Base-by-base conservation (phyloP, 2,113 vertebrate genomes). In the Gasterosteus aculeatus region DNA sequence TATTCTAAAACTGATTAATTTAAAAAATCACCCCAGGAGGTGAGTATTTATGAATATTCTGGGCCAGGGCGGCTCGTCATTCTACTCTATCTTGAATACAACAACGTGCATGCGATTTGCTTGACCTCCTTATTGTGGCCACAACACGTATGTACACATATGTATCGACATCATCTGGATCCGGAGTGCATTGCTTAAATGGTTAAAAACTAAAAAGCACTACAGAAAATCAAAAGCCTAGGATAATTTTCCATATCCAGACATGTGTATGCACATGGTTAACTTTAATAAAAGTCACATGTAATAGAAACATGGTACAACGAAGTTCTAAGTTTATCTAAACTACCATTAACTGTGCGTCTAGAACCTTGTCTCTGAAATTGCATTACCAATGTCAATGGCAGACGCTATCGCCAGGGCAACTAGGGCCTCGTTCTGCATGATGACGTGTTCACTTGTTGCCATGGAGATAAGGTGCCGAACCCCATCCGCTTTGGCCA, bases 371-470 rank as follows among this genome's bases (percentile, higher is more conserved):
- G 14, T 58, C 0, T 57, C 7, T 19, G 3, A 67, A 72, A 73
- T 7, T 44, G 49, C 49, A 35, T 72, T 93, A 97, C 96, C 95
- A 53, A 96, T 93, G 77, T 95, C 89, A 1, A 95, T 93, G 42
- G 95, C 91, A 54, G 95, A 95, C 16, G 95, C 95, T 66, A 96
- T 95, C 22, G 95, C 93, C 91, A 97, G 80, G 44, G 96, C 95
- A 19, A 94, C 93, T 78, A 97, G 90, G 63, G 96, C 96, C 84
- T 97, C 96, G 6, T 96, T 97, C 91, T 97, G 96, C 92, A 95
- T 95, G 90, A 95, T 95, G 82, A 94, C 88, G 0, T 97, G 94
- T 67, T 96, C 89, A 0, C 95, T 96, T 49, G 90, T 95, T 83
- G 95, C 94, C 96, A 97, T 97, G 69, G 95, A 93, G 83, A 96